Evolutionary conservation across 1,140 invertebrate genomes (phyloP).

Genomic region (Eufriesea mexicana): DNA sequence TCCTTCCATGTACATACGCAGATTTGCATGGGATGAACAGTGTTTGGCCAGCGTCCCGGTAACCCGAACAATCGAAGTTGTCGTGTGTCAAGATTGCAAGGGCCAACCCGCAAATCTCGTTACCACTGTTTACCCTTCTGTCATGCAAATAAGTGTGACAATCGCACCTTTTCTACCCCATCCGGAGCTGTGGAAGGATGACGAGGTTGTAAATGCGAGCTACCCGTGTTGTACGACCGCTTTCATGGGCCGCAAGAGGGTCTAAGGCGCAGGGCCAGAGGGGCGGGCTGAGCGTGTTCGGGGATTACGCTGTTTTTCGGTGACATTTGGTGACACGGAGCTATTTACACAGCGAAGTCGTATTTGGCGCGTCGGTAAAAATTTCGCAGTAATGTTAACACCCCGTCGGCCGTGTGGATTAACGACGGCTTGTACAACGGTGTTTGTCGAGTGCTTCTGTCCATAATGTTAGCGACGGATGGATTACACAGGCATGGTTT

Average conservation of each 20-base stretch:
- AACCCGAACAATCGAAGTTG: slow-evolving; percentile 60
- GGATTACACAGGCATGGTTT: neutral
- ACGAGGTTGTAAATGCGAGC: slow-evolving; percentile 14
- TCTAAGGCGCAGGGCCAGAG: neutral
- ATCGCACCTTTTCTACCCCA: slow-evolving; percentile 60
- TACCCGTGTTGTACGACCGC: slow-evolving; percentile 5
- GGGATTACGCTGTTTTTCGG: slow-evolving; percentile 38
- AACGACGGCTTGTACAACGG: neutral
- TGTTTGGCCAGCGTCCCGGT: slow-evolving; percentile 73
- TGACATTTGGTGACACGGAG: slow-evolving; percentile 24
- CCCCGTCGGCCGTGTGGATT: neutral
- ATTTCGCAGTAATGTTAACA: neutral
- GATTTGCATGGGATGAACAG: slow-evolving; percentile 61
- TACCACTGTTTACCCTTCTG: slow-evolving; percentile 74
- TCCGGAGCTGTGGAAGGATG: neutral
- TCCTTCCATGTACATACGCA: slow-evolving; percentile 21
- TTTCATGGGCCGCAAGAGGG: slow-evolving; percentile 12
- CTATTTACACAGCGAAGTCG: slow-evolving; percentile 12
- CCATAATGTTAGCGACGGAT: neutral
- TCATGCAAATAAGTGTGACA: slow-evolving; percentile 76
- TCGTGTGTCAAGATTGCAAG: slow-evolving; percentile 59
- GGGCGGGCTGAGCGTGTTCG: neutral
- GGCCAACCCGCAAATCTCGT: slow-evolving; percentile 69
- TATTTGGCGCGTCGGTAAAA: slow-evolving; percentile 30
- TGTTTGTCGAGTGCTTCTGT: neutral